Conservation (phyloP, 2,888 invertebrate genomes). For the Sceliomorpha sp. region DNA sequence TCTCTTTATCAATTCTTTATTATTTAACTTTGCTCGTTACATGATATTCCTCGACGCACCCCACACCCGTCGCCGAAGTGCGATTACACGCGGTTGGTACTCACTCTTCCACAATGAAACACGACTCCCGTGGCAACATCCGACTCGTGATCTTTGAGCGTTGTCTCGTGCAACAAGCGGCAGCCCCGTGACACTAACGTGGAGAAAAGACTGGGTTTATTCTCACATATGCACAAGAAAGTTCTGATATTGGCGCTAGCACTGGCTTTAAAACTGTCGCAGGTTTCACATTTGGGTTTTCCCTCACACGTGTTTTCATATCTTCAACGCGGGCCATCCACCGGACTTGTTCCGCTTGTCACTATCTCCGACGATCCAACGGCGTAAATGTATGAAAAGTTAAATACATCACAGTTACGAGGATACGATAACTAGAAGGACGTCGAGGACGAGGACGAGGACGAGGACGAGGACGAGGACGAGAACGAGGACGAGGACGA, state of each 20-base stretch:
- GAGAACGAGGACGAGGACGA: too few relatives aligned
- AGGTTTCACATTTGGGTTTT: slow-evolving; percentile 19
- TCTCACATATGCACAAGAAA: slow-evolving; percentile 23
- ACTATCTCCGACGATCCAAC: slow-evolving; percentile 1
- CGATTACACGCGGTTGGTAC: slow-evolving; percentile 44
- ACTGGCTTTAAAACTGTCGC: slow-evolving; percentile 33
- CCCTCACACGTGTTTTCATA: slow-evolving; percentile 17
- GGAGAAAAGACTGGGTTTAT: slow-evolving; percentile 6
- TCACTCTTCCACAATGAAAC: slow-evolving; percentile 46
- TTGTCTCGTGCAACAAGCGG: slow-evolving; percentile 21
- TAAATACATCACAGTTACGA: background rate
- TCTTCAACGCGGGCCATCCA: slow-evolving; percentile 19
- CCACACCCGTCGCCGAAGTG: slow-evolving; percentile 38
- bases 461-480: too few relatives aligned
- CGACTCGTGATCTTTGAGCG: slow-evolving; percentile 14
- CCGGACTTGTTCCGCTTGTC: slow-evolving; percentile 10
- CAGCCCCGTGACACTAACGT: slow-evolving; percentile 29
- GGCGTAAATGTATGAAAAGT: background rate
- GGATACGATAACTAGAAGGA: too few relatives aligned
- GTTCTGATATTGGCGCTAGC: slow-evolving; percentile 27
- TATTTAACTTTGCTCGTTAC: slow-evolving; percentile 33
- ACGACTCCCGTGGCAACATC: slow-evolving; percentile 22
- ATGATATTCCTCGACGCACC: slow-evolving; percentile 30
- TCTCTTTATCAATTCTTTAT: slow-evolving; percentile 19
- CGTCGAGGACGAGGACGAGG: too few relatives aligned